phyloP scores from a whole-genome alignment of 2,888 invertebrate species.

The Lepidochitona cinerea region DNA sequence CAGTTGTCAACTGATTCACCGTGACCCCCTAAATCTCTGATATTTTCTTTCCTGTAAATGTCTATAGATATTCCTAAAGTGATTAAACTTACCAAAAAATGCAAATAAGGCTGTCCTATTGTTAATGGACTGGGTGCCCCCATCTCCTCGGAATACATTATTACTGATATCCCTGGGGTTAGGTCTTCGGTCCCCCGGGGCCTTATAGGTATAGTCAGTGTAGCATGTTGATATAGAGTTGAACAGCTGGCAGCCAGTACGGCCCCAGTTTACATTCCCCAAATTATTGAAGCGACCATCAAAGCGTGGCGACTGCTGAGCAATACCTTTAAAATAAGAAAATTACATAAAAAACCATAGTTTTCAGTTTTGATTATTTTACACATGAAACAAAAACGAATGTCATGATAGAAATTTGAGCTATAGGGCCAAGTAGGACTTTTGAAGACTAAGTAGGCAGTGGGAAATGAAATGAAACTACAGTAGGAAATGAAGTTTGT shows the following conservation, averaged over 20 bases:
- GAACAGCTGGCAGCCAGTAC: slow-evolving; percentile 73
- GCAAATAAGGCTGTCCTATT: slow-evolving; percentile 76
- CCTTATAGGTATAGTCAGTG: slow-evolving; percentile 75
- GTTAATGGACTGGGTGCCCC: slow-evolving; percentile 71
- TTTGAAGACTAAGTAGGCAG: no score
- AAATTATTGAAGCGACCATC: slow-evolving; percentile 74
- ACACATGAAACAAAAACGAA: no score
- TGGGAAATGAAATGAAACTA: no score
- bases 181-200: slow-evolving; percentile 73
- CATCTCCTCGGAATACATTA: slow-evolving; percentile 71
- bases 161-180: slow-evolving; percentile 75
- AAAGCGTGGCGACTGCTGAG: slow-evolving; percentile 66
- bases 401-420: no score
- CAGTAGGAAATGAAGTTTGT: no score
- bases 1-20: no score
- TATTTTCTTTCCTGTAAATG: no score
- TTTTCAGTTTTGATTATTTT: no score
- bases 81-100: slow-evolving; percentile 77
- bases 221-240: slow-evolving; percentile 75
- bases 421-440: no score
- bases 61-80: no score
- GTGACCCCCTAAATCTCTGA: no score
- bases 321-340: slow-evolving; percentile 11
- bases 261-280: slow-evolving; percentile 69
- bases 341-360: no score